Evolutionary conservation across 2,888 invertebrate species (phyloP).

Genomic region (Chydorus sphaericus): DNA sequence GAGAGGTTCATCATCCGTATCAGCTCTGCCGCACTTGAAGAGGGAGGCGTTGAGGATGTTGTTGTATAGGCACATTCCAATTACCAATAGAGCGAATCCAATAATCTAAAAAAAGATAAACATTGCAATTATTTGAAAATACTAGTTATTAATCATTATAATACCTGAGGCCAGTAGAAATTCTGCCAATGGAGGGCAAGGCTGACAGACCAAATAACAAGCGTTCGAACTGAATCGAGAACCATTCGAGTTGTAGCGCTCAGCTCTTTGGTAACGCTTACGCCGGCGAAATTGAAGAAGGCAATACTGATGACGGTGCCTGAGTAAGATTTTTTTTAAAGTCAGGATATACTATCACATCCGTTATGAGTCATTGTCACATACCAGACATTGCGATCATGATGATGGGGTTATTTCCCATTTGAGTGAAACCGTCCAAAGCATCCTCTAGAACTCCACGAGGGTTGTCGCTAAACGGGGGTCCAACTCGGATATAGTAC

Average conservation of each 20-base stretch:
- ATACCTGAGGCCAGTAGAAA: conserved; percentile 59
- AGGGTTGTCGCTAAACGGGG: conserved; percentile 61
- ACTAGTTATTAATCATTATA: neutral
- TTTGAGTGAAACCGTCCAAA: conserved; percentile 68
- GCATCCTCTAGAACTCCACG: conserved; percentile 66
- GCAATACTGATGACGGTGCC: conserved; percentile 75
- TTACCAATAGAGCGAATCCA: conserved; percentile 58
- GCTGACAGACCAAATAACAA: conserved; percentile 78
- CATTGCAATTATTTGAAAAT: neutral
- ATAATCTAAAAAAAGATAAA: conserved; percentile 38
- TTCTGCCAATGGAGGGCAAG: conserved; percentile 58
- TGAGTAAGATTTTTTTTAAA: conserved; percentile 23
- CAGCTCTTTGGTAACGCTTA: conserved; percentile 82
- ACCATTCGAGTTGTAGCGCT: conserved; percentile 86
- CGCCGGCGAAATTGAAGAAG: conserved; percentile 82
- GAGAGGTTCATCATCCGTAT: neutral
- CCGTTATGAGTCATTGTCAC: neutral
- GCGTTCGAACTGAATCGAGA: conserved; percentile 69
- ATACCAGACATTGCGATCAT: conserved; percentile 48
- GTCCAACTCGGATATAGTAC: conserved; percentile 61
- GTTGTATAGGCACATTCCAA: conserved; percentile 75
- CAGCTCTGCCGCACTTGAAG: conserved; percentile 1
- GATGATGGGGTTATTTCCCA: conserved; percentile 47
- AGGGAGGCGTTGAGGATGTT: conserved; percentile 26
- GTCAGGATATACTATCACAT: neutral